Evolutionary conservation across 2,888 invertebrate genomes (phyloP), one percentile per base, ranked within the genome.

Genomic region (Lasioglossum vierecki): DNA sequence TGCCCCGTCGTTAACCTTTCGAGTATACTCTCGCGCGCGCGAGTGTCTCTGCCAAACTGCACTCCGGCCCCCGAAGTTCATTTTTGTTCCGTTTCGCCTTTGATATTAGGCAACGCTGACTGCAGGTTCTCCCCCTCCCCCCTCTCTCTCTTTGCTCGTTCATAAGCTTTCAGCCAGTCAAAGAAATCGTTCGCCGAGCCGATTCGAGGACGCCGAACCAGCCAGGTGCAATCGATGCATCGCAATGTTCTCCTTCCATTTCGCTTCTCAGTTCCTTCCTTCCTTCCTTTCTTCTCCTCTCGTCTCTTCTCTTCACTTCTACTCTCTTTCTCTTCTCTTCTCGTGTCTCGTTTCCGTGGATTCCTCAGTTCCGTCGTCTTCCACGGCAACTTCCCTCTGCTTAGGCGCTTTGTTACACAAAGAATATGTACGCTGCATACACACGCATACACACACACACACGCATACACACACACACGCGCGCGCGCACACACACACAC

Each of bases 1-100:
- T 84, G 82, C 78, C 68, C 82, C 81, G 79, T 78, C 84, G 81
- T 85, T 83, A 87, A 78, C 83, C 82, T 82, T 73, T 80, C 84
- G 49, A 81, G 79, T 79, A 75, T 70, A 57, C 73, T 15, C 41
- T 6, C 66, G 30, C 72, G 39, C 41, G 26, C 39, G 15, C 46
- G 72, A 79, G 63, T 79, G 57, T 79, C 41, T 68, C 46, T 76
- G 53, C 46, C 72, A 82, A 79, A 76, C 70, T 73, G 22, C 49
- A 68, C 84, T 73, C 66, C 44, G n/a, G 70, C 57, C 66, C 11
- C 44, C 49, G 63, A 78, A 75, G 57, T 81, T 81, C 71, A 78
- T 81, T 84, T 84, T 84, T 84, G 78, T 78, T 63, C 63, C 60
- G 57, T 57, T 49, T 66, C 71, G 30, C 71, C 68, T 82, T 84